phyloP scores from a whole-genome alignment of 2,113 vertebrate species.

The Mesitornis unicolor region DNA sequence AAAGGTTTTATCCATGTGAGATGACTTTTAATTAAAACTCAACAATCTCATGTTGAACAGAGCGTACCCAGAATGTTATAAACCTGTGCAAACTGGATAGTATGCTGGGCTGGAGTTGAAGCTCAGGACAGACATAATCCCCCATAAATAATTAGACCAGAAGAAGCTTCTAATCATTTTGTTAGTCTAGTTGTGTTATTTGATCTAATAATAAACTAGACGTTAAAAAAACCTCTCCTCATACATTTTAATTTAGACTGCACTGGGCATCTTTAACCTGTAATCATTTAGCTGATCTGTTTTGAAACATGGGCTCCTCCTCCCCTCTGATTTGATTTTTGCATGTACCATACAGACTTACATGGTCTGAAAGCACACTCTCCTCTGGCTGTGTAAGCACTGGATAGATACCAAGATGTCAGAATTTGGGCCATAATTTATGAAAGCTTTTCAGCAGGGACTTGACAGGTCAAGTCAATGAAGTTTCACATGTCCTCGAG shows the following conservation, averaged over 20 bases:
- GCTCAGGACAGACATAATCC: background rate
- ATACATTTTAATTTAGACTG: background rate
- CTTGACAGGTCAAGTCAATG: too few relatives aligned
- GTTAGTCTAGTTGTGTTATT: background rate
- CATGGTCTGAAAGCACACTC: background rate
- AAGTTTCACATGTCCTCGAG: fast-evolving
- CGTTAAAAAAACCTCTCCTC: background rate
- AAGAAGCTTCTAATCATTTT: constrained; percentile 27
- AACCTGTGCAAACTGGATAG: background rate
- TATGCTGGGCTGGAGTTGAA: background rate
- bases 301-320: background rate
- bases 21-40: background rate
- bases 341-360: background rate
- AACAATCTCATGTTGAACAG: background rate
- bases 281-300: background rate
- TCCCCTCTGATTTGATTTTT: background rate
- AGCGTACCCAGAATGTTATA: background rate
- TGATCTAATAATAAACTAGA: constrained; percentile 23
- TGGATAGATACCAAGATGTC: background rate
- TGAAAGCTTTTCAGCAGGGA: background rate
- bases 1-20: background rate
- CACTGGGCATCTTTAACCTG: background rate
- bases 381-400: background rate
- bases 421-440: background rate
- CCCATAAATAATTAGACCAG: constrained; percentile 27